Evolutionary conservation across 2,888 invertebrate species (phyloP), one percentile per base, ranked within the genome.

Genomic region (Epirrhoe tristata): DNA sequence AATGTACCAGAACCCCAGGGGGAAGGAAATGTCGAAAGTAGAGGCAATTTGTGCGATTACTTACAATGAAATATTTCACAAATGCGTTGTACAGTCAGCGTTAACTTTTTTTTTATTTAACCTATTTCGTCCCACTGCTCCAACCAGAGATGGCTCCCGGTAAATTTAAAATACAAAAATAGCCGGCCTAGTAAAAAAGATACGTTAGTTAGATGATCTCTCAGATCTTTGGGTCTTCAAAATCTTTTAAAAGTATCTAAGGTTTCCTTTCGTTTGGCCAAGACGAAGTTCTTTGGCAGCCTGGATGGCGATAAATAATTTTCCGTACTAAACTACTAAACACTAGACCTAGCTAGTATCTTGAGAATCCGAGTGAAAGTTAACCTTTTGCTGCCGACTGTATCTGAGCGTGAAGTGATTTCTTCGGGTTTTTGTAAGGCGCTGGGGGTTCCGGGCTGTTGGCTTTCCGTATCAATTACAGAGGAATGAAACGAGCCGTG

Each of bases 1-100:
- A 86, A 86, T 81, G 85, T 79, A 63, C 78, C 79, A 79, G 77
- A 84, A 85, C 86, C 83, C 77, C 74, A 76, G 67, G 70, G 67
- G 72, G 67, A 74, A 67, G 70, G 77, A 75, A 71, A 60, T 62
- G 61, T 66, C 50, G 54, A 51, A 63, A 63, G 17, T 53, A 72
- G 70, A 67, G 73, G 75, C 78, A 77, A 78, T 81, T 81, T 81
- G 77, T 80, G 70, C 75, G 75, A 80, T 75, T 78, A 77, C 80
- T 81, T 78, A 71, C 74, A 75, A 69, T 76, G 80, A 82, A 79
- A 80, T 82, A 82, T 81, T 72, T 78, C 67, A 72, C 68, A 68
- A 68, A 46, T 71, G 66, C 46, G 52, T 43, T 51, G 34, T 36
- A 36, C 52, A 43, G 39, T 43, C 39, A 12, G 57, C 52, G 57